phyloP scores from a whole-genome alignment of 2,797 vertebrate genomes.

The Gymnothorax reevesii region DNA sequence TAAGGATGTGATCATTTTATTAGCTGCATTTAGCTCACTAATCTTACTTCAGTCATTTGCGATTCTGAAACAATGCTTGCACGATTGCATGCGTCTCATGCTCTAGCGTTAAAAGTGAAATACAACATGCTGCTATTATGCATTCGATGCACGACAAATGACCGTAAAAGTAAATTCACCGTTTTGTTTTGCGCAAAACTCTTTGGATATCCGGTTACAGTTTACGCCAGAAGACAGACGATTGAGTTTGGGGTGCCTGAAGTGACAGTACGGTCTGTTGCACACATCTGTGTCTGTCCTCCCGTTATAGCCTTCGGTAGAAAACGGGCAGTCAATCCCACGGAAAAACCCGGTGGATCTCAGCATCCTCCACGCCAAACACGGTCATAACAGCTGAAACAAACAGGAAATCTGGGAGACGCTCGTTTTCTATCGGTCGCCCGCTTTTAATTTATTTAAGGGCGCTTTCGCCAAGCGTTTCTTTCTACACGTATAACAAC shows the following conservation, averaged over 20 bases:
- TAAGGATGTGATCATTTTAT: not conserved
- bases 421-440: not conserved
- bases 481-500: slow-evolving; percentile 53
- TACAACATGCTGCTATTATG: not conserved
- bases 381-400: slow-evolving; percentile 65
- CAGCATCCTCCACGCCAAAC: slow-evolving; percentile 75
- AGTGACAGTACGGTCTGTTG: slow-evolving; percentile 93
- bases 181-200: slow-evolving; percentile 53
- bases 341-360: slow-evolving; percentile 93
- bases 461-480: slow-evolving; percentile 27
- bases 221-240: slow-evolving; percentile 59
- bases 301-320: slow-evolving; percentile 59
- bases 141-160: not conserved
- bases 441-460: not conserved
- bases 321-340: slow-evolving; percentile 92
- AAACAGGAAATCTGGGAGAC: slow-evolving; percentile 15
- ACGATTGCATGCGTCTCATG: not conserved
- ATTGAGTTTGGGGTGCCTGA: slow-evolving; percentile 82
- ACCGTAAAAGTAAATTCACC: slow-evolving; percentile 54
- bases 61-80: not conserved
- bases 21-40: not conserved
- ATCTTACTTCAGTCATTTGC: not conserved
- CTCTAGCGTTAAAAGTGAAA: not conserved
- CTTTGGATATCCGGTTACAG: slow-evolving; percentile 59
- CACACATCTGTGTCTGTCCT: slow-evolving; percentile 70